phyloP scores from a whole-genome alignment of 1,140 invertebrate species.

The Phortica variegata region DNA sequence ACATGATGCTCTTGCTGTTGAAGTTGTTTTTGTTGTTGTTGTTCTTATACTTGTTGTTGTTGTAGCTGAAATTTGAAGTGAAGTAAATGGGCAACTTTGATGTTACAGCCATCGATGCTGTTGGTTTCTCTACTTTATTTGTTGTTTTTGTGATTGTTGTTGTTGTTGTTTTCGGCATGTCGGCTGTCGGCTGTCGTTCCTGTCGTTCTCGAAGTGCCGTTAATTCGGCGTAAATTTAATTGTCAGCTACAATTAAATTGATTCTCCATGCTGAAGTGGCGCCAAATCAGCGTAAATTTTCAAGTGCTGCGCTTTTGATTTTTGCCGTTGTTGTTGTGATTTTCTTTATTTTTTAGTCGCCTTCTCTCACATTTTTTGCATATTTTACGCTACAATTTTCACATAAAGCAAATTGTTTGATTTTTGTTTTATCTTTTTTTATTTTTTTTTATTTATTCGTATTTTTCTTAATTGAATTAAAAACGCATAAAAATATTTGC shows the following conservation, averaged over 20 bases:
- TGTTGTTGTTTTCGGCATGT: no score
- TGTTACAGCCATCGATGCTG: neutral
- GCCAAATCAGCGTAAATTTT: constrained; percentile 6
- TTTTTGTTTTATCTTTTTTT: no score
- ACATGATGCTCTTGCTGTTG: no score
- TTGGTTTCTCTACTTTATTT: no score
- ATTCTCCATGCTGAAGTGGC: constrained; percentile 32
- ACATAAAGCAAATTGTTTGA: neutral
- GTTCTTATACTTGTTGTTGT: no score
- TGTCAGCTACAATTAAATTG: constrained; percentile 56
- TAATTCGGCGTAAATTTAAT: constrained; percentile 55
- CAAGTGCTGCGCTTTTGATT: constrained; percentile 13
- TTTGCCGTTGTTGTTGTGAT: constrained; percentile 2
- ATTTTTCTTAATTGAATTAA: no score
- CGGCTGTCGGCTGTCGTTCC: constrained; percentile 10
- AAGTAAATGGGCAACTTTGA: no score
- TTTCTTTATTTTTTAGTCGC: constrained; percentile 24
- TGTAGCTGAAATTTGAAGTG: constrained; percentile 5
- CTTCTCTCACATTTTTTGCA: constrained; percentile 26
- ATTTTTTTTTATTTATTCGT: no score
- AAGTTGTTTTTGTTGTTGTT: no score
- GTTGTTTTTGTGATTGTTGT: no score
- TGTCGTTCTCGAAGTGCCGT: constrained; percentile 30
- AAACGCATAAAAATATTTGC: no score
- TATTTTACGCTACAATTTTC: constrained; percentile 24